Evolutionary conservation across 2,888 invertebrate species (phyloP), one percentile per base, ranked within the genome.

Genomic region (Oscheius sp.): DNA sequence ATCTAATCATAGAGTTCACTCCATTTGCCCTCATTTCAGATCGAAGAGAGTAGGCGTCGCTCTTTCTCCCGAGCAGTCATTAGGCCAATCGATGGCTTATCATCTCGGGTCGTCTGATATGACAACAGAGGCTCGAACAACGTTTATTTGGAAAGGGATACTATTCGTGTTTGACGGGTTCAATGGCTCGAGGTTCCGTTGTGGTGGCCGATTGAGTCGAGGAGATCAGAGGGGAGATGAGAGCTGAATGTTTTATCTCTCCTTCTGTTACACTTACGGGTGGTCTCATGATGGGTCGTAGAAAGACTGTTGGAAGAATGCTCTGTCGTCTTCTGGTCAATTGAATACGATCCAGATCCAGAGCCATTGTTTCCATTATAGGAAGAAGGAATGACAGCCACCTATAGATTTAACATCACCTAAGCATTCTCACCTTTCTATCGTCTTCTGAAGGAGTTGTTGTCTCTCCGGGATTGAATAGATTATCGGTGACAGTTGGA

Each of bases 11-110:
- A 36, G 33, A 54, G 33, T 24, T 32, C 32, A 17, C 36, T 54
- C 54, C 17, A 20, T 33, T 54, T 22, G 33, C 33, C 36, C 54
- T 5, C 5, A 22, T n/a, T 54, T 54, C 54, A 5, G 33, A n/a
- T n/a, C 33, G 6, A 17, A 14, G 33, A 12, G 54, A 54, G 33
- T 54, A 54, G 54, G 33, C 54, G 54, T 33, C 20, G 54, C 41
- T n/a, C n/a, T n/a, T n/a, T n/a, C n/a, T n/a, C n/a, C n/a, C n/a
- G 57, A 38, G 57, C 57, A 57, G 57, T 59, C 59, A 59, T 59
- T 59, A 59, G 44, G 54, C 41, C 41, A 44, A 59, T 59, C 59
- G 59, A 59, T 59, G 59, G 8, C 59, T 59, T 59, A 59, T 59
- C 59, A 59, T 24, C 38, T 24, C 24, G 26, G 41, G 44, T 41